A percentile compares a stretch with the other conserved stretches of the same genome.
These are phyloP conservation scores for Elanus axillaris DNA, from an alignment of 2,113 vertebrate species.

Conservation along the genomic window DNA sequence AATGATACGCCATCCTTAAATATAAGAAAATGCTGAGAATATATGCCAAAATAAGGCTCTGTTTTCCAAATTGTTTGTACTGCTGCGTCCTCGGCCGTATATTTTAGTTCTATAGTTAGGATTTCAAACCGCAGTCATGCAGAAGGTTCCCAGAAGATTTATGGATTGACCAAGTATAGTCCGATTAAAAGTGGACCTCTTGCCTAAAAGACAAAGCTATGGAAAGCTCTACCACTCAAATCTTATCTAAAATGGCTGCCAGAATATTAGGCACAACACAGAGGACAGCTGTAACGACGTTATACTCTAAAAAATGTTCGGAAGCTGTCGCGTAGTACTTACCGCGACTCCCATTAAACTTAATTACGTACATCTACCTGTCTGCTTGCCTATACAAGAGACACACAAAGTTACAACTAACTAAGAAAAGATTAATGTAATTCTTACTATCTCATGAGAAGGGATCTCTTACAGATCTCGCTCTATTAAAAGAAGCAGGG, in stretches of 20 bases:
- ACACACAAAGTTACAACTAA: not conserved
- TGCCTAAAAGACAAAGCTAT: not conserved
- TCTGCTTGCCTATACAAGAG: not conserved
- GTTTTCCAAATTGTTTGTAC: not conserved
- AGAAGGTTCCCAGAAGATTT: not conserved
- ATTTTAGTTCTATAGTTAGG: not conserved
- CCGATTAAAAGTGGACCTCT: not conserved
- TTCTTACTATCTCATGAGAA: not conserved
- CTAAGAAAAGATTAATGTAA: not conserved
- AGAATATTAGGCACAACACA: not conserved
- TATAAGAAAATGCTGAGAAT: not conserved
- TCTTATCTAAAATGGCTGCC: not conserved
- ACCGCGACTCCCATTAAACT: not conserved
- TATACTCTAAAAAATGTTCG: not conserved
- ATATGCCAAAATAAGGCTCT: not conserved
- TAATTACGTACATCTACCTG: not conserved
- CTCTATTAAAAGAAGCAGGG: not conserved
- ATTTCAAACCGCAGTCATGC: not conserved
- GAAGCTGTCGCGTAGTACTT: not conserved
- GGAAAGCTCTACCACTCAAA: not conserved
- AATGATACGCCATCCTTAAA: not conserved
- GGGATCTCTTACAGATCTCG: not conserved
- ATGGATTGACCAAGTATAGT: not conserved
- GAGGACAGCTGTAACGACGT: not conserved
- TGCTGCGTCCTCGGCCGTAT: not conserved